Percentiles rank a stretch among this genome's conserved stretches.
These are phyloP conservation scores for Stegophylla sp. DNA, from an alignment of 2,888 invertebrate genomes.

Conservation along the genomic window DNA sequence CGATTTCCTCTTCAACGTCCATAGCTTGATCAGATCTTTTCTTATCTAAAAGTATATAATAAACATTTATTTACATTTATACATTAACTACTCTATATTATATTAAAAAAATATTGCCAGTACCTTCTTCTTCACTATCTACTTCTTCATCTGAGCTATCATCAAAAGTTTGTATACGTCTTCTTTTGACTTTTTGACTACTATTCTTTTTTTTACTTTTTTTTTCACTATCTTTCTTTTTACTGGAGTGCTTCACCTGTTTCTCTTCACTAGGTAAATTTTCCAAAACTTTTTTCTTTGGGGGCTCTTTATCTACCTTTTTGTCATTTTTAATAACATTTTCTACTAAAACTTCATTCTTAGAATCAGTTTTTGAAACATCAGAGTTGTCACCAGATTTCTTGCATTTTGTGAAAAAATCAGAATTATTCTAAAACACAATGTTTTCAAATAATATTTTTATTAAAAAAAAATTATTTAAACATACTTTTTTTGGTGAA, in stretches of 20 bases:
- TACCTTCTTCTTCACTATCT: constrained; percentile 51
- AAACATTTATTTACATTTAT: neutral
- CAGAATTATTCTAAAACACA: constrained; percentile 20
- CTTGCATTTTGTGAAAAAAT: constrained; percentile 38
- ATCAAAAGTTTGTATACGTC: constrained; percentile 53
- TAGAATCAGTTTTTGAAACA: neutral
- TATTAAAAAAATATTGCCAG: neutral
- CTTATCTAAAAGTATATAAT: constrained; percentile 38
- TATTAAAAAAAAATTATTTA: neutral
- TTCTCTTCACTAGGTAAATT: neutral
- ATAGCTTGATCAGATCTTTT: constrained; percentile 38
- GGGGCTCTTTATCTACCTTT: neutral
- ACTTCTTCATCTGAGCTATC: constrained; percentile 53
- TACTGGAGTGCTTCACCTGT: neutral
- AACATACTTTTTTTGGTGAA: constrained; percentile 22
- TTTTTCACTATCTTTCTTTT: constrained; percentile 11
- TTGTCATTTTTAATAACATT: neutral
- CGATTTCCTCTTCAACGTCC: constrained; percentile 36
- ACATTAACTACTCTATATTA: neutral
- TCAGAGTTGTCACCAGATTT: constrained; percentile 4
- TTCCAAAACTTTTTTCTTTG: neutral
- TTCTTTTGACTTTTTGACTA: constrained; percentile 33
- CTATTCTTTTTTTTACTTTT: constrained; percentile 10
- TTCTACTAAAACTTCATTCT: neutral
- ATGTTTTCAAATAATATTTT: neutral